Percentiles rank a stretch among this genome's conserved stretches.
These are phyloP conservation scores for Cotesia glomerata DNA, from an alignment of 1,140 invertebrate species.

Conservation along the genomic window DNA sequence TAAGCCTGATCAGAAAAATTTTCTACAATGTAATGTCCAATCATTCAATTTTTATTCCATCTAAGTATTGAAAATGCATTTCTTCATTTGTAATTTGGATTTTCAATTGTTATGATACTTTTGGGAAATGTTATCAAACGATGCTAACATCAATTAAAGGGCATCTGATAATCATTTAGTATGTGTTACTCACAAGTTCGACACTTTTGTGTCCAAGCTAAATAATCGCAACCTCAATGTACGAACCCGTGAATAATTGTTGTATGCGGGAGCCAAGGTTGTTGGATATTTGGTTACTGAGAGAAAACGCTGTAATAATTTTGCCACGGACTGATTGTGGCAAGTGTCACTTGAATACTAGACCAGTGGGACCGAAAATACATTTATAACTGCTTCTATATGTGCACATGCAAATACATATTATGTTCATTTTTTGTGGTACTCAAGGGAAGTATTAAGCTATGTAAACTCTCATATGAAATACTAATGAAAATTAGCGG, in stretches of 20 bases:
- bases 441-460: not conserved
- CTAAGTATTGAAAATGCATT: too few species aligned
- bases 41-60: too few species aligned
- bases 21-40: too few species aligned
- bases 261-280: not conserved
- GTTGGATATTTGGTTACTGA: not conserved
- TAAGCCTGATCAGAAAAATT: too few species aligned
- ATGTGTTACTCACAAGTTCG: not conserved
- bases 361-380: too few species aligned
- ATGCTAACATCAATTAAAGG: too few species aligned
- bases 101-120: too few species aligned
- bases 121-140: too few species aligned
- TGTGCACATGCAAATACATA: not conserved
- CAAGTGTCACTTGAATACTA: not conserved
- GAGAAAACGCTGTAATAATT: not conserved
- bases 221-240: not conserved
- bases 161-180: not conserved
- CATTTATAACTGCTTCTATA: too few species aligned
- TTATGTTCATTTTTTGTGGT: not conserved
- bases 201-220: not conserved
- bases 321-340: not conserved
- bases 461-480: too few species aligned
- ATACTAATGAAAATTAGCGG: too few species aligned
- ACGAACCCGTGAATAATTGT: not conserved
- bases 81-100: too few species aligned